Conservation (phyloP, 2,888 invertebrate genomes). For the Morpho helenor region DNA sequence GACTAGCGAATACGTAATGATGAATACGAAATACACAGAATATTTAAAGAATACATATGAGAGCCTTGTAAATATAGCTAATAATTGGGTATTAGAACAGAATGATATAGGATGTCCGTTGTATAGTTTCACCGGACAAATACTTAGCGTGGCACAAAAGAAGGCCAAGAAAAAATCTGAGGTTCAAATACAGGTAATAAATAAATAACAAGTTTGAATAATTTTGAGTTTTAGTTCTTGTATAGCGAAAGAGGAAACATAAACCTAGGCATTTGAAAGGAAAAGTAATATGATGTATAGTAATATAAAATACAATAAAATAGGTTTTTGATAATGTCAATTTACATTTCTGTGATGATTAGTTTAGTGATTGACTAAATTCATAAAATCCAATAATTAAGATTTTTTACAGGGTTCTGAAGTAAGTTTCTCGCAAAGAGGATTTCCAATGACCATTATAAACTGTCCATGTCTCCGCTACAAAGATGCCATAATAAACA, state of each 20-base stretch:
- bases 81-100: conserved; percentile 62
- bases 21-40: conserved; percentile 58
- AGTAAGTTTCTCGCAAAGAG: conserved; percentile 44
- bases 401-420: conserved; percentile 45
- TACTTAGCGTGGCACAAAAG: conserved; percentile 50
- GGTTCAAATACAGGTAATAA: conserved; percentile 45
- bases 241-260: no score
- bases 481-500: conserved; percentile 48
- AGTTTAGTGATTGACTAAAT: no score
- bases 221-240: no score
- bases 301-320: no score
- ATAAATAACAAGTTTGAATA: background rate
- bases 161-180: conserved; percentile 65
- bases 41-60: conserved; percentile 61
- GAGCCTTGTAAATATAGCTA: conserved; percentile 54
- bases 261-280: no score
- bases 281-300: no score
- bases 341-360: no score
- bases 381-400: no score
- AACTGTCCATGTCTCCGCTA: conserved; percentile 53
- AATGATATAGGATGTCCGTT: conserved; percentile 55
- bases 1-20: conserved; percentile 47
- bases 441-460: conserved; percentile 62
- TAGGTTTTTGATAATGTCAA: no score
- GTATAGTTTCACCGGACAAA: conserved; percentile 51